Evolutionary conservation across 1,140 invertebrate genomes (phyloP), one percentile per base, ranked within the genome.

Genomic region (Uloborus diversus): DNA sequence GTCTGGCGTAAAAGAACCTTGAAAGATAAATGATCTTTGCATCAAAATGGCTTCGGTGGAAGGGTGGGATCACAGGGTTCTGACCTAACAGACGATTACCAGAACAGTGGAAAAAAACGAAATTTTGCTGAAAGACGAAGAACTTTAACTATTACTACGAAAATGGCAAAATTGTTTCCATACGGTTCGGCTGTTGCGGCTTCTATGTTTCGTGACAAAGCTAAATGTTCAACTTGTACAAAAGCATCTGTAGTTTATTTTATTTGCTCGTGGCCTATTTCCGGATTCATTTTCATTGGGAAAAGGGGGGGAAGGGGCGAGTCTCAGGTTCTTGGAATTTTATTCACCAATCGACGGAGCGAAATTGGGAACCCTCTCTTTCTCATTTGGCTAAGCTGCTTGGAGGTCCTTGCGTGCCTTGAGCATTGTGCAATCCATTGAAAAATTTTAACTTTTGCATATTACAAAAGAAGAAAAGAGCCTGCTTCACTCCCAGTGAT

Each of bases 1-100:
- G 73, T 78, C 73, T 78, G 7, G 56, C 30, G 20, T 51, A 78
- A 78, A 65, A 78, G 61, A 27, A 66, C n/a, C 73, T 33, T 27
- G 4, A 66, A 78, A 78, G 73, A 78, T 66, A 65, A 78, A 78
- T 78, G 61, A 65, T 65, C 59, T 66, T 42, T 20, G 73, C 37
- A 78, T 71, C 51, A 25, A 37, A 71, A 73, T n/a, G 23, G n/a
- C n/a, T n/a, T n/a, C 17, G 28, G 23, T 25, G 32, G 62, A 9
- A 13, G 42, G 70, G 30, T 1, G 51, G 35, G 25, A n/a, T n/a
- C n/a, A n/a, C n/a, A n/a, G n/a, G n/a, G n/a, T n/a, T n/a, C n/a
- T n/a, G n/a, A n/a, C n/a, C n/a, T n/a, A n/a, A n/a, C n/a, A n/a
- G n/a, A n/a, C 73, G 47, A 78, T 78, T 78, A 78, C 62, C 37